A percentile compares a stretch with the other conserved stretches of the same genome.
These are phyloP conservation scores for Sus scrofa DNA, from an alignment of 2,113 vertebrate species.

Conservation along the genomic window T2T-Sscrofa CM000817.6:91544501-91545000, in stretches of 20 bases:
- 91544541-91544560: neutral
- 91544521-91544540: neutral
- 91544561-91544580: neutral
- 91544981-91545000: neutral
- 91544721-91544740: neutral
- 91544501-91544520: neutral
- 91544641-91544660: neutral
- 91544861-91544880: neutral
- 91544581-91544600: conserved; percentile 12
- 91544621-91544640: neutral
- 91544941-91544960: neutral
- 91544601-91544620: neutral
- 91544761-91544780: neutral
- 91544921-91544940: neutral
- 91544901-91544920: neutral
- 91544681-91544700: neutral
- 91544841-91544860: neutral
- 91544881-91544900: neutral
- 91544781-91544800: neutral
- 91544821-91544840: neutral
- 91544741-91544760: neutral
- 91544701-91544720: neutral
- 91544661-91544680: neutral
- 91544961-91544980: neutral
- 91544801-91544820: neutral